Conservation (phyloP, 2,113 vertebrate genomes). For the Erythrolamprus reginae region DNA sequence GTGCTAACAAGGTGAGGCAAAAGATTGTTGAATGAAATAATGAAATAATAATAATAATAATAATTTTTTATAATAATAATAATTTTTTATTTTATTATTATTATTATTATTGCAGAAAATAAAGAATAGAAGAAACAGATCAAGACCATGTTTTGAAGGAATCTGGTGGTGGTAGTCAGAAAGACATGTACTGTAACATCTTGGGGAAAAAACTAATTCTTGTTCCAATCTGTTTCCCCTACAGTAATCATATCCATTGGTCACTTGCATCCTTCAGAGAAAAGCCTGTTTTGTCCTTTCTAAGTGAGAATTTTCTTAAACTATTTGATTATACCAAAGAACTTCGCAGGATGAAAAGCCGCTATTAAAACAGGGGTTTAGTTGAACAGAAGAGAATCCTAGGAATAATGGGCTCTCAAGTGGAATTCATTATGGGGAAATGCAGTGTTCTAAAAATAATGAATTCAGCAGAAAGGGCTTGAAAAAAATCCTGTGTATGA, state of each 20-base stretch:
- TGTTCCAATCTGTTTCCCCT: neutral
- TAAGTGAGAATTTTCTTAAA: neutral
- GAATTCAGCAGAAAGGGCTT: neutral
- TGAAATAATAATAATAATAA: neutral
- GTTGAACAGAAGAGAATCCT: neutral
- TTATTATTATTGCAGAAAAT: too few species aligned
- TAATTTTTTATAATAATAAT: neutral
- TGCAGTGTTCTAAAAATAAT: neutral
- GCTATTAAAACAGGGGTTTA: neutral
- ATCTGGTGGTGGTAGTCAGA: neutral
- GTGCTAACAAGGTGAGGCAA: neutral
- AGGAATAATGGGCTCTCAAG: neutral
- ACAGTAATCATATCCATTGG: neutral
- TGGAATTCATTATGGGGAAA: neutral
- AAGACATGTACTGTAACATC: neutral
- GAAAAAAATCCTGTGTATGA: neutral
- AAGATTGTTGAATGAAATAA: neutral
- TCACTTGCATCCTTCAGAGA: neutral
- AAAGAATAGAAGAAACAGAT: neutral
- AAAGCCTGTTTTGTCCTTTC: neutral
- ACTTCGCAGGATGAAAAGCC: neutral
- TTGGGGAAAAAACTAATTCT: neutral
- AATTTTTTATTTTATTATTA: too few species aligned
- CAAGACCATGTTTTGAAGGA: neutral
- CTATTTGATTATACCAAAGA: neutral